Evolutionary conservation across 2,888 invertebrate genomes (phyloP).

Genomic region (Plagodis dolabraria): DNA sequence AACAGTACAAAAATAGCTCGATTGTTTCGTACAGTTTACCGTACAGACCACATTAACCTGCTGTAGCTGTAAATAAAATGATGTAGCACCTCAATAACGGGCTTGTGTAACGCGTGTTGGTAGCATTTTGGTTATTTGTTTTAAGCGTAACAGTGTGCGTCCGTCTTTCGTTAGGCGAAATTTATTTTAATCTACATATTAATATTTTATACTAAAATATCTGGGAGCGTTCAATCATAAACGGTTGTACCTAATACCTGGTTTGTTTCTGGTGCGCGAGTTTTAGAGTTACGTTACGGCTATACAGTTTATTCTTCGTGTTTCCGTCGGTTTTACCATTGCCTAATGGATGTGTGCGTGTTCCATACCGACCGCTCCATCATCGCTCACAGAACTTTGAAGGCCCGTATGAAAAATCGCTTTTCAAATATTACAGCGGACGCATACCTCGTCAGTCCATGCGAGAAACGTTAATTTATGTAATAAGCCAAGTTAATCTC

Average conservation of each 20-base stretch:
- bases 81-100: constrained; percentile 78
- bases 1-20: constrained; percentile 68
- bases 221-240: constrained; percentile 81
- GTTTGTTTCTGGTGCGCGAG: constrained; percentile 78
- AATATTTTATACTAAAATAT: constrained; percentile 77
- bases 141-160: constrained; percentile 64
- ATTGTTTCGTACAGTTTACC: constrained; percentile 73
- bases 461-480: constrained; percentile 24
- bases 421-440: constrained; percentile 23
- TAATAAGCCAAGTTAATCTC: constrained; percentile 32
- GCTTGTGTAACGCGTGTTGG: constrained; percentile 67
- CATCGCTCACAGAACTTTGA: constrained; percentile 35
- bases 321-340: constrained; percentile 55
- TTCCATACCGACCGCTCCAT: constrained; percentile 43
- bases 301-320: constrained; percentile 61
- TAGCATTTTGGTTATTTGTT: constrained; percentile 79
- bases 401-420: constrained; percentile 26
- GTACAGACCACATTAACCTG: constrained; percentile 71
- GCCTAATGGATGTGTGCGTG: constrained; percentile 54
- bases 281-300: constrained; percentile 55
- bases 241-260: constrained; percentile 66
- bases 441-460: constrained; percentile 11
- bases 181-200: constrained; percentile 79
- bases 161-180: constrained; percentile 67
- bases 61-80: constrained; percentile 78